Base-by-base conservation (phyloP, 2,113 vertebrate species). In the Nibea albiflora region DNA sequence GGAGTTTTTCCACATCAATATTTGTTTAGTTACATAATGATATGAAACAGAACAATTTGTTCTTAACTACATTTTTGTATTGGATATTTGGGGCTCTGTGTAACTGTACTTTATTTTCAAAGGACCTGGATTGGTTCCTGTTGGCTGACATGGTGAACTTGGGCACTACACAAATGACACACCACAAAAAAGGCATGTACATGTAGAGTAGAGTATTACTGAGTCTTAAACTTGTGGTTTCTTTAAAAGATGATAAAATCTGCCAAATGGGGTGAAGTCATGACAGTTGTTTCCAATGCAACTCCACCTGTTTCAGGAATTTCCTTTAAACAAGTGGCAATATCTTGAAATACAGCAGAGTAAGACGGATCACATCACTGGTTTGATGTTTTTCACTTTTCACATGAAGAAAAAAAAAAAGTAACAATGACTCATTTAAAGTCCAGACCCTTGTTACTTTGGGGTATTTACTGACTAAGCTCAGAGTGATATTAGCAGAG, bases 241-340 rank as follows among this genome's bases (percentile, higher is more conserved):
- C 69, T 85, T 85, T 52, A 81, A 79, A 68, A 63, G 61, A 70
- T 69, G 49, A 54, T 57, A 42, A 49, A 78, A 83, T 85, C 76
- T 80, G 77, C 84, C 78, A 89, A 83, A 77, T 58, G 12, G 62
- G 54, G 52, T 89, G 85, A 89, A 63, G 81, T 90, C 88, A 89
- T 80, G 52, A 47, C 79, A 87, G 71, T 72, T 80, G 80, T 85
- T 86, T 85, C 85, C 83, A 90, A 83, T 76, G 49, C n/a, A 85
- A 76, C 81, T 90, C 81, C 83, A 89, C 89, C 87, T 88, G 89
- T 81, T 85, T 89, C 57, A 61, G 66, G 73, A 86, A 86, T 83
- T 67, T 69, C 74, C 74, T 73, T 81, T 6, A 80, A 86, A 76
- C 71, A 83, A 88, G 84, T 88, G 78, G 57, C 74, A 71, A 63